Evolutionary conservation across 1,140 invertebrate genomes (phyloP), one percentile per base, ranked within the genome.

Genomic region (Chironomus striatipennis): DNA sequence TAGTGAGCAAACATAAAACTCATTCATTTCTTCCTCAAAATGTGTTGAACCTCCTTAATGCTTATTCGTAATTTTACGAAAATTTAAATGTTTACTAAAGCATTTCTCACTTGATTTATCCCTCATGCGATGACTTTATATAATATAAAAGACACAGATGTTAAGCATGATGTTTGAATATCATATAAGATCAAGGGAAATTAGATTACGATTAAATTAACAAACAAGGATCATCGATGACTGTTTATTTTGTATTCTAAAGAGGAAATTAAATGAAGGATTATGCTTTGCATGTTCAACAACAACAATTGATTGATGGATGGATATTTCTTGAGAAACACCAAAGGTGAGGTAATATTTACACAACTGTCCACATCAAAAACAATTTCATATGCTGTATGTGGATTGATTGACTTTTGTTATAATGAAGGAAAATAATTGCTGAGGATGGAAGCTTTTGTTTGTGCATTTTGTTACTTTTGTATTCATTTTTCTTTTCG

Each of bases 201-300:
- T 70, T 70, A 70, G 17, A 70, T 70, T 70, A 70, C 65, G 65
- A 70, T 70, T 70, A 70, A 70, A 70, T 70, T 70, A 70, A 70
- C 65, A 70, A 70, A 57, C 17, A 70, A 18, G 65, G 17, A 70
- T 18, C 17, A 70, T 70, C n/a, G n/a, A 8, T 70, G 65, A 17
- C 9, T 70, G 65, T 70, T 70, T 70, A 18, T 6, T n/a, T 57
- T 57, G 12, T 57, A n/a, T 57, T 9, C 47, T 57, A 34, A 1
- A 34, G 1, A 34, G 24, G 24, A 34, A 34, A 34, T 34, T 34
- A 34, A 34, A 34, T 34, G 24, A 34, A 34, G 24, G 24, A 34
- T 34, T 34, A 34, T 2, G 24, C 24, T 34, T 57, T 57, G 12
- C 47, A 15, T 34, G 24, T 34, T 34, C 10, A 12, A 57, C 12